A percentile compares a stretch with the other conserved stretches of the same genome.
These are phyloP conservation scores for human DNA, from an alignment of 2,113 vertebrate genomes.

Conservation along the genomic window GRCh38 chr6:2023501-2024000, in stretches of 20 bases:
- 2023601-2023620: background rate
- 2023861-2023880: background rate
- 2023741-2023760: background rate
- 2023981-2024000: background rate
- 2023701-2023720: background rate
- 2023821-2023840: background rate
- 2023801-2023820: background rate
- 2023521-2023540: background rate
- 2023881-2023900: background rate
- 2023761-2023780: background rate
- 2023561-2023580: background rate
- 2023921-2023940: background rate
- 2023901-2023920: background rate
- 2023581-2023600: background rate
- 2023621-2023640: background rate
- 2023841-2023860: background rate
- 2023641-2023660: background rate
- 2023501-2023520: background rate
- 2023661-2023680: background rate
- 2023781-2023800: background rate
- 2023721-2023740: background rate
- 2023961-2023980: background rate
- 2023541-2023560: background rate
- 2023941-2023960: background rate
- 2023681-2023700: background rate